phyloP scores from a whole-genome alignment of 2,797 vertebrate genomes.

The Peromyscus nudipes region DNA sequence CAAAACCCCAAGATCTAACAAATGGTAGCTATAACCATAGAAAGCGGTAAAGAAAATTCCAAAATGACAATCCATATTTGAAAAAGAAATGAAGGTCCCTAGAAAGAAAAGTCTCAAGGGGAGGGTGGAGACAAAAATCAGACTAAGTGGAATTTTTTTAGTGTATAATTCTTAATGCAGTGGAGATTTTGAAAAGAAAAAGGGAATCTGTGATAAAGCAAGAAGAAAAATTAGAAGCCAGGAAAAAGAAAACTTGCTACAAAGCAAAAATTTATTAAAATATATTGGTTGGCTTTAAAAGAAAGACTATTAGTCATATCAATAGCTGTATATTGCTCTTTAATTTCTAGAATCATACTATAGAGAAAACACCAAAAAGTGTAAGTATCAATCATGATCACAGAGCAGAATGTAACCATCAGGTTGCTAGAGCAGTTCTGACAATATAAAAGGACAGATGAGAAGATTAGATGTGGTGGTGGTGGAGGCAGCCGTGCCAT shows the following conservation, averaged over 20 bases:
- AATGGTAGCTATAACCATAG: slow-evolving; percentile 54
- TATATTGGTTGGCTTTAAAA: not conserved
- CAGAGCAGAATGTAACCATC: slow-evolving; percentile 31
- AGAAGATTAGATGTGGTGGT: not conserved
- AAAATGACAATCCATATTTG: slow-evolving; percentile 44
- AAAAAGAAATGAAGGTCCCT: slow-evolving; percentile 28
- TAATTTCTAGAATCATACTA: slow-evolving; percentile 60
- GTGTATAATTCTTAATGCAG: slow-evolving; percentile 26
- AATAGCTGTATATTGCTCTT: slow-evolving; percentile 44
- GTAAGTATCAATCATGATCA: slow-evolving; percentile 3
- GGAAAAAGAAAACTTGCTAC: slow-evolving; percentile 47
- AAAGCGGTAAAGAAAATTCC: slow-evolving; percentile 52
- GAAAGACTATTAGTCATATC: slow-evolving; percentile 53
- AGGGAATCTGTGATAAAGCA: slow-evolving; percentile 39
- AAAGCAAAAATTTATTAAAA: slow-evolving; percentile 55
- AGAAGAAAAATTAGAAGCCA: slow-evolving; percentile 44
- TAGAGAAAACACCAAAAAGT: slow-evolving; percentile 28
- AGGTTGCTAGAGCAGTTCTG: slow-evolving; percentile 45
- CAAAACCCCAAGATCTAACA: slow-evolving; percentile 20
- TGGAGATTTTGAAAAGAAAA: slow-evolving; percentile 44
- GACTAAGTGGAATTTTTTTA: not conserved
- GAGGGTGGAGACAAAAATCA: not conserved
- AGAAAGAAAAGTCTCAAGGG: not conserved
- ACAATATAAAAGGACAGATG: slow-evolving; percentile 61
- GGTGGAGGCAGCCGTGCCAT: not conserved